Percentiles rank a stretch among this genome's conserved stretches.
Evolutionary conservation across 2,113 vertebrate genomes (phyloP).

Genomic region (Laticauda laticaudata): DNA sequence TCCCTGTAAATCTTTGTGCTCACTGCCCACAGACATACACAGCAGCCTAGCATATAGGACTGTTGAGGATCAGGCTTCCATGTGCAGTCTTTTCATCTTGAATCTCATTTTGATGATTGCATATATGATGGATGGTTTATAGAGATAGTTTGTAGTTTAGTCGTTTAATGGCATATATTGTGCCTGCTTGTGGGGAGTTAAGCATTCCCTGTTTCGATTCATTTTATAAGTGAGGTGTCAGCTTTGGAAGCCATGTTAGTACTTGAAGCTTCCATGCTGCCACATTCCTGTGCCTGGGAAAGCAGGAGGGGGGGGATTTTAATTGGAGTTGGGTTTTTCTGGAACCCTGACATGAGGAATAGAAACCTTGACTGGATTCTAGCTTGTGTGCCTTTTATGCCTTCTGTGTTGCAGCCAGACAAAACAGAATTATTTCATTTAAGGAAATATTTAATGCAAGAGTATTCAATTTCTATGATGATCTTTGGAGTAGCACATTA

Average conservation of each 20-base stretch:
- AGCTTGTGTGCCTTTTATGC: not conserved
- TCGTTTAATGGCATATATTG: not conserved
- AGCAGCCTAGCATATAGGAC: not conserved
- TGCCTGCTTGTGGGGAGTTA: not conserved
- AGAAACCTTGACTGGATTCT: not conserved
- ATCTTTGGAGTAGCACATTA: not conserved
- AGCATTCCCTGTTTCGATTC: not conserved
- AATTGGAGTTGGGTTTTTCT: too few relatives aligned
- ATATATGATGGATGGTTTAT: not conserved
- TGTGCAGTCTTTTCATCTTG: not conserved
- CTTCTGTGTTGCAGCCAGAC: not conserved
- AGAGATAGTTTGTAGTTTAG: not conserved
- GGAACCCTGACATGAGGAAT: not conserved
- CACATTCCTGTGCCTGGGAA: too few relatives aligned
- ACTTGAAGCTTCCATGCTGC: too few relatives aligned
- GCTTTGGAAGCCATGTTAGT: too few relatives aligned
- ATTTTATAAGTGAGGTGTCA: not conserved
- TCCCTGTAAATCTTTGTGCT: not conserved
- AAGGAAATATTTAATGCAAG: not conserved
- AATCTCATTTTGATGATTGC: not conserved
- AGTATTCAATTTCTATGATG: not conserved
- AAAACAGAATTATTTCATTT: not conserved
- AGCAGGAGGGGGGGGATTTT: too few relatives aligned
- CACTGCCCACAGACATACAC: not conserved
- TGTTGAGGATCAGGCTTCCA: not conserved